These are phyloP conservation scores for Tetrax tetrax DNA, from an alignment of 2,113 vertebrate genomes.

Conservation along the genomic window DNA sequence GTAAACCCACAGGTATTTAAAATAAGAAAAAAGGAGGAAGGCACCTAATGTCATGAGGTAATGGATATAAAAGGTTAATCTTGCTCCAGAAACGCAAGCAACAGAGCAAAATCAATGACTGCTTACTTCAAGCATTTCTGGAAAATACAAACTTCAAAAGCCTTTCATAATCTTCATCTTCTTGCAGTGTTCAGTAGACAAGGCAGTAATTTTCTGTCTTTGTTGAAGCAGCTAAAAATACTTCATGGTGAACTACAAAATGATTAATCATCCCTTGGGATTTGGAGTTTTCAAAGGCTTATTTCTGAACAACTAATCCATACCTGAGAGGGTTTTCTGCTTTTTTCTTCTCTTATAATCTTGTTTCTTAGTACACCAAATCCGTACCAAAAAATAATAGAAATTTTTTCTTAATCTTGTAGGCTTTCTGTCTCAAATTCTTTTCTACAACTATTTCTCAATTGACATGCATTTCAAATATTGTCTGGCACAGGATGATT, in stretches of 20 bases:
- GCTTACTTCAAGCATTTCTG: not conserved
- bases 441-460: not conserved
- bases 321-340: not conserved
- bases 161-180: not conserved
- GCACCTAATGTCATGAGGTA: not conserved
- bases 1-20: not conserved
- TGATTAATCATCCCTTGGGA: not conserved
- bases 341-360: not conserved
- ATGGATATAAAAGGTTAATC: not conserved
- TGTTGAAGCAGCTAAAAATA: conserved; percentile 1
- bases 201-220: not conserved
- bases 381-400: not conserved
- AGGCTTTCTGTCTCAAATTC: not conserved
- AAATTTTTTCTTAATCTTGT: not conserved
- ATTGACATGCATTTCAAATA: not conserved
- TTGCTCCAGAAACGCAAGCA: not conserved
- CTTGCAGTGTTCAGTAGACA: not conserved
- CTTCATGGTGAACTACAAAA: not conserved
- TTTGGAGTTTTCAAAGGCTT: not conserved
- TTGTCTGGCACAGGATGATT: not conserved
- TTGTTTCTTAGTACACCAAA: not conserved
- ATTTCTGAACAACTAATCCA: not conserved
- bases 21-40: not conserved
- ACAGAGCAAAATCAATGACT: not conserved
- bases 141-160: not conserved